Evolutionary conservation across 2,797 vertebrate genomes (phyloP).

Genomic region (Cryptoblepharus egeriae): DNA sequence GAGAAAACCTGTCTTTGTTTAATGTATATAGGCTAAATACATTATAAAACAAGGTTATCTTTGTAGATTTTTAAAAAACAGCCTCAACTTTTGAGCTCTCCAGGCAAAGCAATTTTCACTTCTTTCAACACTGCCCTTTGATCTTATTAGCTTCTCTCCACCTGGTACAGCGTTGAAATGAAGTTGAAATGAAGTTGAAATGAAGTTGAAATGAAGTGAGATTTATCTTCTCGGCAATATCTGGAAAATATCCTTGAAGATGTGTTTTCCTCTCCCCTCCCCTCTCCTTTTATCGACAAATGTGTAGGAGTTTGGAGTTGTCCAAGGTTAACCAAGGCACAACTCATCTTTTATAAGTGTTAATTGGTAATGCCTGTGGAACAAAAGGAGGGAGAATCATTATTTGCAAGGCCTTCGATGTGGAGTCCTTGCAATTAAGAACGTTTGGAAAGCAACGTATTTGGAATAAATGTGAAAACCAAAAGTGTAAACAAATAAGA

Average conservation of each 20-base stretch:
- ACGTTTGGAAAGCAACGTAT: neutral
- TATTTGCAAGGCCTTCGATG: too few species aligned
- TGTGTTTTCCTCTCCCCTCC: neutral
- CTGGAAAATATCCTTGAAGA: neutral
- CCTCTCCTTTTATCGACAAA: neutral
- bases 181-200: neutral
- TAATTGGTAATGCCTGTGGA: neutral
- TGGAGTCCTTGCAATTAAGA: too few species aligned
- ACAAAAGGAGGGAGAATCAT: neutral
- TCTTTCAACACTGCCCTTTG: neutral
- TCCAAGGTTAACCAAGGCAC: neutral
- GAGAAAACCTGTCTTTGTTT: neutral
- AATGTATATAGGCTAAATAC: neutral
- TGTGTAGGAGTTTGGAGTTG: neutral
- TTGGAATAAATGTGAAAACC: neutral
- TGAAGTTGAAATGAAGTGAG: neutral
- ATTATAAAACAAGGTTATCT: constrained; percentile 4
- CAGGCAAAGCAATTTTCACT: neutral
- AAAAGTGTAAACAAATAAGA: neutral
- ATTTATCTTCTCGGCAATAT: neutral
- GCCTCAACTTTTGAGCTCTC: neutral
- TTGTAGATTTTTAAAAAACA: neutral
- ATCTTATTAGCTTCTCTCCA: constrained; percentile 1
- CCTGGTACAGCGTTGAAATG: neutral
- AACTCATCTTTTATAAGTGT: neutral